Conservation (phyloP, 2,888 invertebrate species). For the Frankliniella fusca region DNA sequence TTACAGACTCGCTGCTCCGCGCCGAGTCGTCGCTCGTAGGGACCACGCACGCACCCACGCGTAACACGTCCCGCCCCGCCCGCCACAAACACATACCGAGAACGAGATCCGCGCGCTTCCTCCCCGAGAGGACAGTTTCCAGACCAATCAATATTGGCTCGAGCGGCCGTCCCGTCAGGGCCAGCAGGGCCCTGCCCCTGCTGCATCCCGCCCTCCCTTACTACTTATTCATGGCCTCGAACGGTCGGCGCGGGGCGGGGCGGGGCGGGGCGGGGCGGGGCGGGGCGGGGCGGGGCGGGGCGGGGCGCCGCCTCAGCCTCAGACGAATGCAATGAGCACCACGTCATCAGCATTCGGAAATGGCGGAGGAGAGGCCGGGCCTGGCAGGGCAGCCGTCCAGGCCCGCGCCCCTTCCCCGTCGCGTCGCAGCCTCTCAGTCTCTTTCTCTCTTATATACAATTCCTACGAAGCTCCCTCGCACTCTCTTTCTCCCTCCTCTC, state of each 20-base stretch:
- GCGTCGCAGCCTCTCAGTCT: too few relatives aligned
- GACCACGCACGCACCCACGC: neutral
- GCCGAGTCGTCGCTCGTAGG: too few relatives aligned
- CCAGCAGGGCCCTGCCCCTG: too few relatives aligned
- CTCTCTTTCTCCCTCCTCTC: neutral
- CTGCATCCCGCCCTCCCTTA: too few relatives aligned
- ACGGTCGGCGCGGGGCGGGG: neutral
- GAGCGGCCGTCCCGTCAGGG: neutral
- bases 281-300: neutral
- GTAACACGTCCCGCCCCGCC: neutral
- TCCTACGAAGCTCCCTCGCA: neutral
- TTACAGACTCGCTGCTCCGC: too few relatives aligned
- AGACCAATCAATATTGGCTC: too few relatives aligned
- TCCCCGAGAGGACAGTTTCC: too few relatives aligned
- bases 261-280: neutral
- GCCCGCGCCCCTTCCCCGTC: neutral
- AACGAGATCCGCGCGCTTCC: too few relatives aligned
- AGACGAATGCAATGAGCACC: neutral
- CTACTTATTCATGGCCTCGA: too few relatives aligned
- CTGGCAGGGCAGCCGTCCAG: neutral
- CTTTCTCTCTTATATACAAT: too few relatives aligned
- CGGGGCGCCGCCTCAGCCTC: neutral
- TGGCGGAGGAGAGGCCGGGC: neutral
- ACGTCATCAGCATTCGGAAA: constrained; percentile 20
- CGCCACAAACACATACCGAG: too few relatives aligned